Evolutionary conservation across 2,797 vertebrate species (phyloP).

Genomic region (Aselliscus stoliczkanus): DNA sequence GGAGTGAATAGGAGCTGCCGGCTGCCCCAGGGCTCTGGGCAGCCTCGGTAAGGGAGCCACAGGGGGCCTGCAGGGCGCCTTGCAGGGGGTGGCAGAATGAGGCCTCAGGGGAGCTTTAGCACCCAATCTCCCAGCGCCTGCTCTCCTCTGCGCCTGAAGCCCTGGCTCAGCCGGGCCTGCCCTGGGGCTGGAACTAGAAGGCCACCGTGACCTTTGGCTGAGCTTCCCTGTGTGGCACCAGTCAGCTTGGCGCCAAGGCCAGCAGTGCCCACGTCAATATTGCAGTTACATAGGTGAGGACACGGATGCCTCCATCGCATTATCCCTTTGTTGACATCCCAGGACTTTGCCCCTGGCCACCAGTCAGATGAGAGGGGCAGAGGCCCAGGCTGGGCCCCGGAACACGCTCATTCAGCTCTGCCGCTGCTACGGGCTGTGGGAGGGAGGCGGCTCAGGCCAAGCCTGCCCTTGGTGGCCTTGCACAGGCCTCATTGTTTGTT

Average conservation of each 20-base stretch:
- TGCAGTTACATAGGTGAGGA: background rate
- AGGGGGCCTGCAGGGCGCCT: background rate
- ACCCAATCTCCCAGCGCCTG: background rate
- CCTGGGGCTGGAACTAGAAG: background rate
- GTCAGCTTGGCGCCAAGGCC: background rate
- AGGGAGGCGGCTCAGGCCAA: too few species aligned
- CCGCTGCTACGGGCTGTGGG: accelerated
- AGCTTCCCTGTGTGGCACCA: accelerated
- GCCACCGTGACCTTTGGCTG: background rate
- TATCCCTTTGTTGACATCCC: background rate
- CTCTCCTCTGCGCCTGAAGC: background rate
- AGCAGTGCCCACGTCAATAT: accelerated
- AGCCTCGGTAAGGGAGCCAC: accelerated
- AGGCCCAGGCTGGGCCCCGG: background rate
- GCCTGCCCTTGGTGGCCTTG: background rate
- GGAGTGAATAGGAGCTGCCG: background rate
- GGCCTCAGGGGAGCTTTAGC: background rate
- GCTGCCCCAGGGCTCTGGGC: background rate
- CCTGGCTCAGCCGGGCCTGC: background rate
- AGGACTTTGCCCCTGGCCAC: background rate
- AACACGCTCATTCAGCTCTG: background rate
- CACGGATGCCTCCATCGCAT: background rate
- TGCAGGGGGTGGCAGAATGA: background rate
- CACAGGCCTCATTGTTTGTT: background rate
- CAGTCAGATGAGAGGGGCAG: background rate